These are phyloP conservation scores for Burhinus oedicnemus DNA, from an alignment of 2,113 vertebrate species.

Conservation along the genomic window DNA sequence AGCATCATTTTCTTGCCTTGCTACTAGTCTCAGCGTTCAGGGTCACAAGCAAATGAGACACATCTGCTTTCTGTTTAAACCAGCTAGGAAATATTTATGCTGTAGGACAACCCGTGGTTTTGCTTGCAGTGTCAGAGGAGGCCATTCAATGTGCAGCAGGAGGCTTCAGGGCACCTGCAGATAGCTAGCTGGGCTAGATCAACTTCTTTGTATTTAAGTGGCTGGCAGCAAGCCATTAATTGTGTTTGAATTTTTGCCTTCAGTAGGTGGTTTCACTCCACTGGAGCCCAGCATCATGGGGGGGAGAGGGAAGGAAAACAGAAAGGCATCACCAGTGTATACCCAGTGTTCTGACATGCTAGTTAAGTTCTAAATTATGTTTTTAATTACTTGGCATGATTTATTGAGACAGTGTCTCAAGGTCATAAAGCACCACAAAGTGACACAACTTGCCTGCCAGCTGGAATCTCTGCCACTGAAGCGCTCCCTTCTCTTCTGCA, in stretches of 20 bases:
- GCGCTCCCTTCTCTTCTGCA: not conserved
- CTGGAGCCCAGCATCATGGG: not conserved
- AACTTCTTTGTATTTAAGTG: not conserved
- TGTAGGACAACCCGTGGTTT: not conserved
- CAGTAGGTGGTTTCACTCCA: slow-evolving; percentile 10
- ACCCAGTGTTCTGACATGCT: not conserved
- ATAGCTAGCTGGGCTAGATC: not conserved
- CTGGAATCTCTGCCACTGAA: not conserved
- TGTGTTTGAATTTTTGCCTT: not conserved
- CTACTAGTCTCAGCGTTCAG: not conserved
- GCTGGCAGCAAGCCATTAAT: not conserved
- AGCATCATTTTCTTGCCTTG: not conserved
- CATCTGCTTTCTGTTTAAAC: slow-evolving; percentile 27
- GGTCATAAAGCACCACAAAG: slow-evolving; percentile 33
- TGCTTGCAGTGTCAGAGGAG: not conserved
- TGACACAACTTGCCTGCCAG: not conserved
- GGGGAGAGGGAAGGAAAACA: not conserved
- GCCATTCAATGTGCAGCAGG: not conserved
- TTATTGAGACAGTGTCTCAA: slow-evolving; percentile 26
- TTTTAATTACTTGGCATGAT: slow-evolving; percentile 62
- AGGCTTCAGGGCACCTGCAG: slow-evolving; percentile 17
- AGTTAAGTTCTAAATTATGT: slow-evolving; percentile 34
- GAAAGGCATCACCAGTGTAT: not conserved
- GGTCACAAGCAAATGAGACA: not conserved
- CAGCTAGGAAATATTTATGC: not conserved